Base-by-base conservation (phyloP, 2,113 vertebrate genomes). In the Donacobius atricapilla region DNA sequence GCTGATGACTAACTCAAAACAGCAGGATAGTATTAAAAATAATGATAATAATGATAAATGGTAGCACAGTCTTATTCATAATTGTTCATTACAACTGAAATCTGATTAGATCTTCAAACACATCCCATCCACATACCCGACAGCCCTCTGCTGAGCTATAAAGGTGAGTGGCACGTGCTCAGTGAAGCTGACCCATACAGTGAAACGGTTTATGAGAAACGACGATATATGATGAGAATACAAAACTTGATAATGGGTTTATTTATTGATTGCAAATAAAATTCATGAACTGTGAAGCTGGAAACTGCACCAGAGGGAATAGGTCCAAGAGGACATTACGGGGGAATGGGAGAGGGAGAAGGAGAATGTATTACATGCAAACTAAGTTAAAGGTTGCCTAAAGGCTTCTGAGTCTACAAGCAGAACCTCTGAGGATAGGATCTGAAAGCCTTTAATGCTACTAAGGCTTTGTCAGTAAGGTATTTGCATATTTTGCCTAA, bases 221-320 rank as follows among this genome's bases (percentile, higher is more conserved):
- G 93, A 97, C 20, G 0, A 91, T 95, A 77, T 95, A 97, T 93
- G 97, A 96, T 94, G 94, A 97, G 97, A 97, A 97, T 96, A 96
- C 97, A 96, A 96, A 98, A 83, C 81, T 70, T 94, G 90, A 95
- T 98, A 98, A 97, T 93, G 96, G 97, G 81, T 93, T 98, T 98
- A 97, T 97, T 97, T 98, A 98, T 98, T 37, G 95, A 98, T 98
- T 94, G 94, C 83, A 97, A 98, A 97, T 98, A 98, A 98, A 98
- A 98, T 97, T 97, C 91, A 98, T 95, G 96, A 97, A 96, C 97
- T 97, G 97, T 97, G 97, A 98, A 97, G 93, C 96, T 92, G 88
- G 95, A 96, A 97, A 97, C 76, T 61, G 80, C 86, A 89, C 97
- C 88, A 56, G 56, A 88, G 91, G 95, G 96, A 97, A 96, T 47